A percentile compares a stretch with the other conserved stretches of the same genome.
Conservation (phyloP, 1,140 invertebrate genomes). For the Ceratitis capitata region DNA sequence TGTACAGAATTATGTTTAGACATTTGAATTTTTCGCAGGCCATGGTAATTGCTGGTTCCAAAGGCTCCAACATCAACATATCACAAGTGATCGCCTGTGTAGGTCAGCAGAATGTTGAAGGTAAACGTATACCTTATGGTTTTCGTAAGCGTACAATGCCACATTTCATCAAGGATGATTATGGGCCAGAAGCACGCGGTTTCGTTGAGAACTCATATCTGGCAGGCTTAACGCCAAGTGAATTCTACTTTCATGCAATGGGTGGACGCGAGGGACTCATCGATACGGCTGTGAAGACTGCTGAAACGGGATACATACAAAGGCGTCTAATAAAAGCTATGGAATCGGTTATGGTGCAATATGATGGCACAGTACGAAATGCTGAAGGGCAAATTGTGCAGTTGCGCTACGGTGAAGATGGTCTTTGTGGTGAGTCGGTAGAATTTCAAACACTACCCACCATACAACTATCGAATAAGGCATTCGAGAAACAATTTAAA, state of each 20-base stretch:
- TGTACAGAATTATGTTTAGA: not conserved
- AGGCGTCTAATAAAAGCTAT: conserved; percentile 99
- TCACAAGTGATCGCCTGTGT: conserved; percentile 78
- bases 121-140: conserved; percentile 98
- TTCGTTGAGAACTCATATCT: conserved; percentile 99
- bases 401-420: conserved; percentile 95
- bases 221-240: conserved; percentile 95
- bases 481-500: conserved; percentile 93
- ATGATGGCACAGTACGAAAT: conserved; percentile 93
- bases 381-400: conserved; percentile 95
- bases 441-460: conserved; percentile 95
- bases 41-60: conserved; percentile 98
- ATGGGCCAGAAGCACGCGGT: conserved; percentile 96
- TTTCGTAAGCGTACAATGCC: conserved; percentile 96
- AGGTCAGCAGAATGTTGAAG: conserved; percentile 97
- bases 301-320: conserved; percentile 98
- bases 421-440: conserved; percentile 91
- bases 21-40: conserved; percentile 71
- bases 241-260: conserved; percentile 99
- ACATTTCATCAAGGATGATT: conserved; percentile 99
- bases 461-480: conserved; percentile 90
- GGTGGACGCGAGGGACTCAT: conserved; percentile 99
- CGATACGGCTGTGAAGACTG: conserved; percentile 99
- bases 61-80: conserved; percentile 99
- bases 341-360: conserved; percentile 99